Conservation (phyloP, 2,888 invertebrate genomes). For the Pseudolycoriella hygida region DNA sequence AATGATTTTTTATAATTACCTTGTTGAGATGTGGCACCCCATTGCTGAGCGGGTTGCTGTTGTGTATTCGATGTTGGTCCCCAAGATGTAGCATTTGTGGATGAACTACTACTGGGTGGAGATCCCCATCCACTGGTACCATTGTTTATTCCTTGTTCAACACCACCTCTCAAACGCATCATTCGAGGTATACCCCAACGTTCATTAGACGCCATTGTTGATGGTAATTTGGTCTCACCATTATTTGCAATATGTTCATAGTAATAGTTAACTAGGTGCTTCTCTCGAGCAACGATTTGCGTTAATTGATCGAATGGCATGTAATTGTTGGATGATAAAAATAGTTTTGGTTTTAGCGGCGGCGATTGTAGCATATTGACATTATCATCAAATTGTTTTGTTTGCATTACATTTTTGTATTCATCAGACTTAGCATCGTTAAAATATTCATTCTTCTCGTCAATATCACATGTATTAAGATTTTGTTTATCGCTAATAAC, state of each 20-base stretch:
- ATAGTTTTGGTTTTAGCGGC: neutral
- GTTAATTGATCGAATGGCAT: constrained; percentile 8
- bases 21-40: constrained; percentile 20
- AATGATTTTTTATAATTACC: too few relatives aligned
- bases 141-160: constrained; percentile 63
- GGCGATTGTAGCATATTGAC: constrained; percentile 2
- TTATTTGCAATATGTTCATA: neutral
- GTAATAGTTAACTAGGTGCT: neutral
- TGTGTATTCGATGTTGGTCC: neutral
- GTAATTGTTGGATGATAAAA: neutral
- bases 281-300: constrained; percentile 8
- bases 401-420: neutral
- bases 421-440: constrained; percentile 6
- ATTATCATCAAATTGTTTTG: too few relatives aligned
- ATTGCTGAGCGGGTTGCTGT: constrained; percentile 31
- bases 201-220: constrained; percentile 4
- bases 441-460: constrained; percentile 5
- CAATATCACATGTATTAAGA: constrained; percentile 5
- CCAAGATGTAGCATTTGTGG: constrained; percentile 8
- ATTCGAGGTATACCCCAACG: neutral
- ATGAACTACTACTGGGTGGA: constrained; percentile 42
- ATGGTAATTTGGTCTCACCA: constrained; percentile 1
- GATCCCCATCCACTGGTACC: constrained; percentile 61
- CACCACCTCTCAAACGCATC: constrained; percentile 55
- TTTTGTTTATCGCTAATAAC: constrained; percentile 5